Conservation (phyloP, 2,113 vertebrate genomes). For the Nothobranchius kuhntae region DNA sequence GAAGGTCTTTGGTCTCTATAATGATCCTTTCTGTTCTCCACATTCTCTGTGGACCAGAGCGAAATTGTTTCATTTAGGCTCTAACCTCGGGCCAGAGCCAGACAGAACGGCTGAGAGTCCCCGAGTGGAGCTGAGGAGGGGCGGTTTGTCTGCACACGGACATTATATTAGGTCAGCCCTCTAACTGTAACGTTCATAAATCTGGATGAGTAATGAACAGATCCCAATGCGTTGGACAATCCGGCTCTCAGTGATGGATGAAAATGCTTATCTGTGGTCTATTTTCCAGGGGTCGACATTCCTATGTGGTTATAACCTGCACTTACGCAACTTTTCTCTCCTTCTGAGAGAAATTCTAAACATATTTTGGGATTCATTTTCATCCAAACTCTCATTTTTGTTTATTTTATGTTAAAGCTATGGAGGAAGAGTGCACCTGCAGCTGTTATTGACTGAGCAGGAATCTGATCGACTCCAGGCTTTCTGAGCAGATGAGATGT, state of each 20-base stretch:
- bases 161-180: not conserved
- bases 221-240: not conserved
- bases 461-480: conserved; percentile 17
- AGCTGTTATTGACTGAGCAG: conserved; percentile 20
- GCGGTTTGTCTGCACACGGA: conserved; percentile 3
- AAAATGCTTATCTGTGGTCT: not conserved
- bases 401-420: conserved; percentile 16
- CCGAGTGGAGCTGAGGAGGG: conserved; percentile 15
- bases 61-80: conserved; percentile 56
- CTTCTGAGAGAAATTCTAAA: not conserved
- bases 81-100: conserved; percentile 38
- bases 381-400: not conserved
- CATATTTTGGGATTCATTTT: not conserved
- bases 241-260: not conserved
- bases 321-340: not conserved
- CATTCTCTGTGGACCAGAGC: conserved; percentile 23
- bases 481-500: conserved; percentile 46
- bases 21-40: conserved; percentile 42
- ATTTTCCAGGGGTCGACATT: not conserved
- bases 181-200: not conserved
- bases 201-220: not conserved
- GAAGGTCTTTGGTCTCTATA: conserved; percentile 29
- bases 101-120: conserved; percentile 33
- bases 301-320: not conserved
- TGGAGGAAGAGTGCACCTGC: conserved; percentile 20